Evolutionary conservation across 2,113 vertebrate genomes (phyloP).

Genomic region (Macheiramphus alcinus): DNA sequence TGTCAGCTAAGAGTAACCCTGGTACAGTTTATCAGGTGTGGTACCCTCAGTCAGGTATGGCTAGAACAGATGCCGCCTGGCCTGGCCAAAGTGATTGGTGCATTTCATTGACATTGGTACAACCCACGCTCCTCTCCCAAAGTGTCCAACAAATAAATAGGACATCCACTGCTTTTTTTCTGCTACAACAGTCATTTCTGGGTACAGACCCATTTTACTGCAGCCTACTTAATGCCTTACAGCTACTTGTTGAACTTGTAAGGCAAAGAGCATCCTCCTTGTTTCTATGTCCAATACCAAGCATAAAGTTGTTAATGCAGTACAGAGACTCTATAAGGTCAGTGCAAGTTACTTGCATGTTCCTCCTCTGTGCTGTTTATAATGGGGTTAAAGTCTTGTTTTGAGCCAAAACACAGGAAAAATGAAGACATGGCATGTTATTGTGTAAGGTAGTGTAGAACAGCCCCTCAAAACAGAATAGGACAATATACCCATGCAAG

Average conservation of each 20-base stretch:
- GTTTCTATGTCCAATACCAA: neutral
- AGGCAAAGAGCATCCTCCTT: neutral
- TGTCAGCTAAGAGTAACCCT: neutral
- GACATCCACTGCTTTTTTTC: neutral
- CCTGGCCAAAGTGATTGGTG: neutral
- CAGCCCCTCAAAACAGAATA: neutral
- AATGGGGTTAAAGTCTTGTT: neutral
- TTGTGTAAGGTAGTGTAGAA: neutral
- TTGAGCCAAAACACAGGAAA: neutral
- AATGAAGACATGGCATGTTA: neutral
- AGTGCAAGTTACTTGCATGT: neutral
- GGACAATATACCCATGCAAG: neutral
- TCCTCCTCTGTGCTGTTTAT: neutral
- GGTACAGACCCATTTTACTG: neutral
- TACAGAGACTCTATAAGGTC: neutral
- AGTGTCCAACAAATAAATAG: neutral
- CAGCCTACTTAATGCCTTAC: neutral
- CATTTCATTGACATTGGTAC: neutral
- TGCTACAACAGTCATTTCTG: neutral
- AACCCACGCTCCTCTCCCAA: neutral
- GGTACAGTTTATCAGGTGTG: neutral
- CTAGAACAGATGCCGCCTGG: neutral
- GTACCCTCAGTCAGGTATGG: neutral
- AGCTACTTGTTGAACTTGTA: neutral
- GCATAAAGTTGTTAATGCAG: neutral